Percentiles rank a stretch among this genome's conserved stretches.
Conservation (phyloP, 1,140 invertebrate genomes). For the Nomia melanderi region DNA sequence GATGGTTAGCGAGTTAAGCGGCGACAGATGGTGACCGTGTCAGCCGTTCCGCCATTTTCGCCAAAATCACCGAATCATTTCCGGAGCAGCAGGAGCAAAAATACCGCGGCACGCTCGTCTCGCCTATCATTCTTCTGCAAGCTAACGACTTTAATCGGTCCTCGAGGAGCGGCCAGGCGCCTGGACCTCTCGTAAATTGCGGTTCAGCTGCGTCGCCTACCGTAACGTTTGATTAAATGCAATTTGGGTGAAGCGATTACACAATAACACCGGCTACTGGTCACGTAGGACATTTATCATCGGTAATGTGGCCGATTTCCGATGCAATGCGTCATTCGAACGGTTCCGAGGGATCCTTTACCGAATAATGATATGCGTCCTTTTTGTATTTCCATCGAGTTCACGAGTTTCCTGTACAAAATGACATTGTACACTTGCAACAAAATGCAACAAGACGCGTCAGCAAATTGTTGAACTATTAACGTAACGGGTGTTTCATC, state of each 20-base stretch:
- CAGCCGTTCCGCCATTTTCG: conserved; percentile 17
- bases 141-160: conserved; percentile 49
- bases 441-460: no score
- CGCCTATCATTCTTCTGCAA: conserved; percentile 38
- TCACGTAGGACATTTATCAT: not conserved
- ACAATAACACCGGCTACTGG: not conserved
- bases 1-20: not conserved
- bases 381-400: no score
- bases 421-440: no score
- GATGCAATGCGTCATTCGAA: not conserved
- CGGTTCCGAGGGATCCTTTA: not conserved
- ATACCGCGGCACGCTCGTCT: conserved; percentile 42
- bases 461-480: no score
- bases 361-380: no score
- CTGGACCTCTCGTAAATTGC: conserved; percentile 48
- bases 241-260: conserved; percentile 14
- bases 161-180: conserved; percentile 38
- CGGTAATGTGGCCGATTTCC: not conserved
- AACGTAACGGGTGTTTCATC: no score
- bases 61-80: conserved; percentile 46
- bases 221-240: conserved; percentile 31
- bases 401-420: no score
- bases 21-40: conserved; percentile 36
- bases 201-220: conserved; percentile 12
- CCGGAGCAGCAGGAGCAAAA: conserved; percentile 26